A percentile compares a stretch with the other conserved stretches of the same genome.
Evolutionary conservation across 2,797 vertebrate genomes (phyloP).

Genomic region (Protonibea diacanthus): DNA sequence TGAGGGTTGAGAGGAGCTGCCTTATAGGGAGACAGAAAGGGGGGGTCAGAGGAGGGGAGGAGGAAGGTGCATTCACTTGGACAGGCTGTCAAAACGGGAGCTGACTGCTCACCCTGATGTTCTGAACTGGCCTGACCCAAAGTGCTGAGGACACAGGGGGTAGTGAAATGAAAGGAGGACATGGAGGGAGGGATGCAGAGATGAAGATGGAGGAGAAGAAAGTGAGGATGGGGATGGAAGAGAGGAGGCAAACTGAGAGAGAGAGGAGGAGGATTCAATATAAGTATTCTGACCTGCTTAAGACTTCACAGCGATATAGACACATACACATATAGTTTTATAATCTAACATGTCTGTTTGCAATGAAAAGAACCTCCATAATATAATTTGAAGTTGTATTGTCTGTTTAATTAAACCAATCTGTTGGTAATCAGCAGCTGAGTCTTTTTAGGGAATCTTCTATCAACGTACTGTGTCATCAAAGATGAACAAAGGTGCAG

Average conservation of each 20-base stretch:
- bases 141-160: slow-evolving; percentile 32
- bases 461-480: no score
- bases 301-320: no score
- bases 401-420: no score
- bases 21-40: slow-evolving; percentile 34
- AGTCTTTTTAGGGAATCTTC: no score
- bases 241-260: slow-evolving; percentile 26
- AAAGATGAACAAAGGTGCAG: no score
- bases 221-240: slow-evolving; percentile 12
- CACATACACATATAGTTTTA: background rate
- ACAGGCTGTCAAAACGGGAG: slow-evolving; percentile 82
- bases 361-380: background rate
- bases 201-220: slow-evolving; percentile 24
- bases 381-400: no score
- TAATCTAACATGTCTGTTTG: background rate
- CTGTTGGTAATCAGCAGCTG: no score
- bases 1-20: slow-evolving; percentile 39
- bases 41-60: slow-evolving; percentile 7
- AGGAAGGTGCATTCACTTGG: slow-evolving; percentile 76
- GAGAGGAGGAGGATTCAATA: slow-evolving; percentile 33
- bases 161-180: slow-evolving; percentile 13
- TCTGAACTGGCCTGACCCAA: slow-evolving; percentile 64
- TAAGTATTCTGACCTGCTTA: slow-evolving; percentile 26
- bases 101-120: slow-evolving; percentile 69
- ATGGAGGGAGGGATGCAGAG: background rate